Evolutionary conservation across 2,797 vertebrate genomes (phyloP).

Genomic region (Syndactyla subalaris): DNA sequence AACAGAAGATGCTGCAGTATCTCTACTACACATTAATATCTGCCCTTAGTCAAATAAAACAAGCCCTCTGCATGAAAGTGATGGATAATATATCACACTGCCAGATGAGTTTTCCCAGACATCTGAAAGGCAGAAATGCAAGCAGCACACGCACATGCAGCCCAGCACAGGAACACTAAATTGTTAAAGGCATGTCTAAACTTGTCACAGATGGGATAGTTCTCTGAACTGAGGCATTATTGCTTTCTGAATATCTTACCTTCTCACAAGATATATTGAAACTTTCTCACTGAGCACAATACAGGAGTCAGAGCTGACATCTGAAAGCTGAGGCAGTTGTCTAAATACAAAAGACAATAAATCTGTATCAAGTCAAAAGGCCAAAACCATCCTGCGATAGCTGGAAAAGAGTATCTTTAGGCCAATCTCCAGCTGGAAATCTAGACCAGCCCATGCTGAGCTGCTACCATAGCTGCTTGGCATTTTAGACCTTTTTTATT

Average conservation of each 20-base stretch:
- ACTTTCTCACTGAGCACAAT: neutral
- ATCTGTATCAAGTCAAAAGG: slow-evolving; percentile 24
- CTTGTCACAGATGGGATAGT: neutral
- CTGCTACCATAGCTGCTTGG: neutral
- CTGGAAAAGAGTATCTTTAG: neutral
- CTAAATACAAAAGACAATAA: slow-evolving; percentile 17
- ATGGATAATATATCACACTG: neutral
- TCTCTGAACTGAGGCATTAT: neutral
- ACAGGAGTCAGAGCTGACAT: neutral
- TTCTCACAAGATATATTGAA: neutral
- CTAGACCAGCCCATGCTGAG: neutral
- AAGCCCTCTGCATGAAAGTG: neutral
- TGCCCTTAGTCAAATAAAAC: neutral
- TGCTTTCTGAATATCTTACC: neutral
- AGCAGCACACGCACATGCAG: neutral
- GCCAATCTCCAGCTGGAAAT: neutral
- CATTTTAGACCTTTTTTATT: neutral
- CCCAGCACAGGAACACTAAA: neutral
- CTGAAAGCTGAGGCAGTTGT: neutral
- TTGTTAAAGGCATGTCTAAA: neutral
- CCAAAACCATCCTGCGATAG: neutral
- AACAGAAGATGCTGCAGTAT: neutral
- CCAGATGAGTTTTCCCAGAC: neutral
- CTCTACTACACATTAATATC: neutral
- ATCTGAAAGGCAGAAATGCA: neutral